Conservation (phyloP, 2,797 vertebrate genomes). For the Spinibarbus caldwelli region DNA sequence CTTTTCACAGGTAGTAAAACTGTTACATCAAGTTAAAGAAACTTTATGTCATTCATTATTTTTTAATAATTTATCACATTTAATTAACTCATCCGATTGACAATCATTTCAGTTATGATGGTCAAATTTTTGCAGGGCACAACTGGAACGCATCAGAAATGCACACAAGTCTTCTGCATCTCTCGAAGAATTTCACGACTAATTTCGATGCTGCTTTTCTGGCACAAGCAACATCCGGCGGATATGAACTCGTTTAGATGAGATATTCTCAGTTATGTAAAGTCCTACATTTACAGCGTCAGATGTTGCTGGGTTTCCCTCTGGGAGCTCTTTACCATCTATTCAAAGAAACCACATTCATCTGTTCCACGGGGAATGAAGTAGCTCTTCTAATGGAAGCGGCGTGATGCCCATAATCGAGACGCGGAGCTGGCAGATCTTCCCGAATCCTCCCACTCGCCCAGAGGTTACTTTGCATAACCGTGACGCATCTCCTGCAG, state of each 20-base stretch:
- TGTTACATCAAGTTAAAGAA: not conserved
- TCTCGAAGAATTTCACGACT: not conserved
- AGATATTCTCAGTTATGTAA: conserved; percentile 20
- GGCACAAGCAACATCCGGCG: not conserved
- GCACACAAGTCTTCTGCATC: not conserved
- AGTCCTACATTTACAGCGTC: not conserved
- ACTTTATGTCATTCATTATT: not conserved
- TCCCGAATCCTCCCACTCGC: not conserved
- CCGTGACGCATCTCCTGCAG: conserved; percentile 20
- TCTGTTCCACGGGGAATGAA: conserved; percentile 15
- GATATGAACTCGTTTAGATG: not conserved
- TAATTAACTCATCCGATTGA: not conserved
- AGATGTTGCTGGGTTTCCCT: conserved; percentile 4
- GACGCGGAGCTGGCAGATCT: conserved; percentile 24
- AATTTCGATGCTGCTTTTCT: not conserved
- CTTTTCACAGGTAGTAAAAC: not conserved
- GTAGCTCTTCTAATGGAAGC: not conserved
- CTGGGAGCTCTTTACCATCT: conserved; percentile 37
- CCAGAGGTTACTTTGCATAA: conserved; percentile 14
- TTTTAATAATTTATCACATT: not conserved
- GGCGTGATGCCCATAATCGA: conserved; percentile 24
- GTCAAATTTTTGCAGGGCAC: too few species aligned
- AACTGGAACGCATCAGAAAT: too few species aligned
- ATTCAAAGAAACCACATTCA: not conserved
- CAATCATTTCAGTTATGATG: too few species aligned